phyloP scores from a whole-genome alignment of 2,888 invertebrate genomes.

The Dryadula phaetusa region DNA sequence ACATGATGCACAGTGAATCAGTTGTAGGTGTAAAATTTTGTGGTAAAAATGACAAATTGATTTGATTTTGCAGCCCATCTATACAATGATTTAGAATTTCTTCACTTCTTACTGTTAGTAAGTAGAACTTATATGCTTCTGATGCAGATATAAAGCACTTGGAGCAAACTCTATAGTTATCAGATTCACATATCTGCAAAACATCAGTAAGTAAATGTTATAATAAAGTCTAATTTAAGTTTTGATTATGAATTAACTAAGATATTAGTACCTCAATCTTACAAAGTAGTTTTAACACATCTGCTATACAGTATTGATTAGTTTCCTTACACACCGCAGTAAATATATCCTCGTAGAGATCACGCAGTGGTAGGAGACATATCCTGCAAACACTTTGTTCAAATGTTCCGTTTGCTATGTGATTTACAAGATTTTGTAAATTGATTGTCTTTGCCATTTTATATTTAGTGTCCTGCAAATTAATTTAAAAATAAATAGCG shows the following conservation, averaged over 20 bases:
- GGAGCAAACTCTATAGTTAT: constrained; percentile 64
- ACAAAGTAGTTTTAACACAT: constrained; percentile 60
- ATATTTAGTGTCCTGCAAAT: constrained; percentile 33
- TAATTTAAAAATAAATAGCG: constrained; percentile 6
- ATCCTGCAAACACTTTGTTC: constrained; percentile 65
- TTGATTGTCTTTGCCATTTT: constrained; percentile 61
- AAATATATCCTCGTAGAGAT: constrained; percentile 64
- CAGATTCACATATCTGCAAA: constrained; percentile 60
- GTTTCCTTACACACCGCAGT: constrained; percentile 67
- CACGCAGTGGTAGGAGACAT: constrained; percentile 63
- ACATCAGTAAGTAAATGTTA: not conserved
- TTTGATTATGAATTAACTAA: not conserved
- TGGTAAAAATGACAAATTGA: constrained; percentile 53
- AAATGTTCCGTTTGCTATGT: constrained; percentile 67
- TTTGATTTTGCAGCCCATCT: constrained; percentile 56
- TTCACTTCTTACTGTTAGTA: constrained; percentile 57
- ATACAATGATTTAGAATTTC: constrained; percentile 64
- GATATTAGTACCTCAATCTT: constrained; percentile 33
- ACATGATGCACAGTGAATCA: constrained; percentile 61
- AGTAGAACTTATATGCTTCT: constrained; percentile 66
- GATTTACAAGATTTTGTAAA: constrained; percentile 64
- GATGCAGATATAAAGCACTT: constrained; percentile 65
- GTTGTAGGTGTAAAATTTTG: constrained; percentile 47
- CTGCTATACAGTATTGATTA: constrained; percentile 68
- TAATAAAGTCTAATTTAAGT: not conserved